Base-by-base conservation (phyloP, 1,140 invertebrate genomes). In the Calephelis virginiensis region DNA sequence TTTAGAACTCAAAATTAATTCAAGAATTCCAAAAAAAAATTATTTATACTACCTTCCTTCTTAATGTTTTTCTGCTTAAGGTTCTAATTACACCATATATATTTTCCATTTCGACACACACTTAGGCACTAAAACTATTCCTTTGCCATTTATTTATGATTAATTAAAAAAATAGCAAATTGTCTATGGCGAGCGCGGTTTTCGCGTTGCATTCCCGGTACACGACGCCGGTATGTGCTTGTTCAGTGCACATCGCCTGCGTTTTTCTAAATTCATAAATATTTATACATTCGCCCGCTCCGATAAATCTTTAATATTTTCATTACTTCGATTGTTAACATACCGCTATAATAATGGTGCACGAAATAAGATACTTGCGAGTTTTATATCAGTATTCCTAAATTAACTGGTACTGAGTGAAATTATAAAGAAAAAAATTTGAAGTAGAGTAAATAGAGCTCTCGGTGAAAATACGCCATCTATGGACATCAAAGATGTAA, bases 21-120 rank as follows among this genome's bases (percentile, higher is more conserved):
- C 28, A 4, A 28, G 28, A 4, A 28, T 28, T 28, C 28, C 2
- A 28, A 38, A 14, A 17, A 50, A 49, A 38, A 17, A 59, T 61
- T 7, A 59, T 7, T n/a, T 0, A 12, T 12, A 38, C 53, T 64
- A 64, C 63, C 63, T 53, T 90, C 63, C 82, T 75, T 77, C 86
- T 89, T 71, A 88, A 68, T 43, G 88, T 89, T 70, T 90, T 90
- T 45, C 85, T 81, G 70, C 86, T 86, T 43, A 90, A 74, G 56
- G 88, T 90, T 28, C 85, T 78, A 37, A 90, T 85, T 49, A 86
- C 81, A 71, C 82, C 88, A 70, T 89, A 89, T 69, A 90, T 80
- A 66, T 81, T 88, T 66, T 89, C 88, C 86, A 90, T 90, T 70
- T 75, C 66, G 59, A 63, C 64, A 64, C 62, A 70, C 61, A 66